Evolutionary conservation across 1,140 invertebrate species (phyloP).

Genomic region (Brevipalpus yothersi): DNA sequence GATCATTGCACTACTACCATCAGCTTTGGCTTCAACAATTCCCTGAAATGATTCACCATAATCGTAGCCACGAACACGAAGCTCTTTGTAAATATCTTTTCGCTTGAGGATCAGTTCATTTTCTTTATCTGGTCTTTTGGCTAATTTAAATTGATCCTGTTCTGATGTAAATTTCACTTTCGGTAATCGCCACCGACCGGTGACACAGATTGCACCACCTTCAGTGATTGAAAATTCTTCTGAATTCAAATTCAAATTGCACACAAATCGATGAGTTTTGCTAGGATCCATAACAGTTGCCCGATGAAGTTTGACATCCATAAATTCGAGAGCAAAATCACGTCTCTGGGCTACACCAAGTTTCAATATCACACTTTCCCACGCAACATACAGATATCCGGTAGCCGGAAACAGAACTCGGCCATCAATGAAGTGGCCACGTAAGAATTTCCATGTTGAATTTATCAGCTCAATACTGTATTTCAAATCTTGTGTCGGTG

Average conservation of each 20-base stretch:
- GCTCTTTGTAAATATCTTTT: slow-evolving; percentile 74
- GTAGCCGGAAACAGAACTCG: slow-evolving; percentile 80
- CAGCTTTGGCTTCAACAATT: slow-evolving; percentile 16
- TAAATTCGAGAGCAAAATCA: slow-evolving; percentile 53
- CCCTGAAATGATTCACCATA: slow-evolving; percentile 34
- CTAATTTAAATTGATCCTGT: background rate
- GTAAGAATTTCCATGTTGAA: slow-evolving; percentile 43
- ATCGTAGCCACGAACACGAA: slow-evolving; percentile 75
- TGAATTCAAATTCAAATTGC: slow-evolving; percentile 18
- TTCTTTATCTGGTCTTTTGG: slow-evolving; percentile 14
- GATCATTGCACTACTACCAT: slow-evolving; percentile 8
- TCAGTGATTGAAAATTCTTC: slow-evolving; percentile 65
- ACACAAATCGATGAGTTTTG: background rate
- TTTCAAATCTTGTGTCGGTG: background rate
- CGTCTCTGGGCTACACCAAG: slow-evolving; percentile 19
- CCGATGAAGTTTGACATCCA: slow-evolving; percentile 61
- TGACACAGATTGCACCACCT: slow-evolving; percentile 50
- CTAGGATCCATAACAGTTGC: slow-evolving; percentile 51
- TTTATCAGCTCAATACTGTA: slow-evolving; percentile 44
- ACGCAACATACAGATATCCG: slow-evolving; percentile 41
- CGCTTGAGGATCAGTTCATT: slow-evolving; percentile 18
- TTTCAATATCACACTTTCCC: slow-evolving; percentile 39
- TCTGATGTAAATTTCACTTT: background rate
- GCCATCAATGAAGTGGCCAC: slow-evolving; percentile 77
- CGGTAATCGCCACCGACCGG: slow-evolving; percentile 23